Evolutionary conservation across 2,113 vertebrate species (phyloP).

Genomic region (Piprites chloris): DNA sequence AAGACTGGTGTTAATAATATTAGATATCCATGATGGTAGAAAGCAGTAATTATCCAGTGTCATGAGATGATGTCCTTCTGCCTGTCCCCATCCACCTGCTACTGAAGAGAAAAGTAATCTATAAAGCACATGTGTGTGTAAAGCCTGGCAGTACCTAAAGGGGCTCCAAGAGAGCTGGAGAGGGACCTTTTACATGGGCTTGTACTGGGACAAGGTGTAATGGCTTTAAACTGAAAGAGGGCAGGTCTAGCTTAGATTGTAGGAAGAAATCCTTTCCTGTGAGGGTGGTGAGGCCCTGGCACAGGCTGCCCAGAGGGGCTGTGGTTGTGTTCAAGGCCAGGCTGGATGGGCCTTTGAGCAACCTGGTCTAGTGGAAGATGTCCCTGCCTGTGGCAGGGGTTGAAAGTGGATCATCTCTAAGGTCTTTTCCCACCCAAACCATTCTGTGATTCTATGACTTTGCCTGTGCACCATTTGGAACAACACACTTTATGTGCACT

Average conservation of each 20-base stretch:
- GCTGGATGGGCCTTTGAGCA: not conserved
- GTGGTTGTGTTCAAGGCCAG: not conserved
- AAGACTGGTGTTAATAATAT: not conserved
- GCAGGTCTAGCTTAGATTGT: not conserved
- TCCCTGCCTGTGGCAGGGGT: not conserved
- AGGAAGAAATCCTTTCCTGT: not conserved
- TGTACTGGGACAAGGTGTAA: too few relatives aligned
- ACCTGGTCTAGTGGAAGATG: not conserved
- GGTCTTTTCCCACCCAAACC: not conserved
- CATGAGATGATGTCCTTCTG: not conserved
- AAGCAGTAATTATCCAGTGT: not conserved
- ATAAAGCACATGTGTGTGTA: not conserved
- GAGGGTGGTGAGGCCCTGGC: not conserved
- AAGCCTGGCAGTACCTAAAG: not conserved
- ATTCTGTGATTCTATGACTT: not conserved
- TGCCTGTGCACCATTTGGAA: not conserved
- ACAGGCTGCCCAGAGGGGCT: not conserved
- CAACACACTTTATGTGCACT: accelerated
- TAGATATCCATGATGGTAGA: not conserved
- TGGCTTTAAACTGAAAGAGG: not conserved
- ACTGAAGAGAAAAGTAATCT: not conserved
- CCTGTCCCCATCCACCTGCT: not conserved
- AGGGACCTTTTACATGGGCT: not conserved
- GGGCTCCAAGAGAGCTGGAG: not conserved
- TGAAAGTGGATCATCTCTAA: not conserved